Conservation (phyloP, 2,797 vertebrate genomes). For the Sebastes hubbsi region DNA sequence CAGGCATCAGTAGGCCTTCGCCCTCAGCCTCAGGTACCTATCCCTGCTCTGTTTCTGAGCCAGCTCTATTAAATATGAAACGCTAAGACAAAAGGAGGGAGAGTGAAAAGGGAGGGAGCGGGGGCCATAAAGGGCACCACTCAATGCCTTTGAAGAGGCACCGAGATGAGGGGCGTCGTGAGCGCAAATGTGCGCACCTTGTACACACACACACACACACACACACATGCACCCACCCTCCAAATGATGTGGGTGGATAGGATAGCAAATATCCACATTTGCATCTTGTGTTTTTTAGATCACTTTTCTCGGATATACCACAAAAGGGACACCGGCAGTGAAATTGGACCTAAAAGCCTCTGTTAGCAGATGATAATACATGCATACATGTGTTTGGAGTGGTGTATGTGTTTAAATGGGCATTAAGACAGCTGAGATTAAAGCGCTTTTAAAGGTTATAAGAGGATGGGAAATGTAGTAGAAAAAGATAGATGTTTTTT, state of each 20-base stretch:
- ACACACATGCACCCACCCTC: slow-evolving; percentile 26
- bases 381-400: slow-evolving; percentile 46
- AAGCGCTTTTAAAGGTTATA: slow-evolving; percentile 57
- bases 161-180: slow-evolving; percentile 74
- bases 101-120: slow-evolving; percentile 73
- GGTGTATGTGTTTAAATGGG: slow-evolving; percentile 54
- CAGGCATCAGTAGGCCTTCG: slow-evolving; percentile 75
- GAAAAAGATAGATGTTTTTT: neutral
- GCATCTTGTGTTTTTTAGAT: slow-evolving; percentile 71
- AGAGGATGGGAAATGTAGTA: slow-evolving; percentile 10
- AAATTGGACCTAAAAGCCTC: slow-evolving; percentile 72
- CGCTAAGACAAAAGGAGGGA: slow-evolving; percentile 84
- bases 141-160: slow-evolving; percentile 83
- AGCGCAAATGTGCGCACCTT: slow-evolving; percentile 62
- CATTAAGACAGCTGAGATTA: slow-evolving; percentile 63
- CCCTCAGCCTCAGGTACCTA: slow-evolving; percentile 80
- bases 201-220: neutral
- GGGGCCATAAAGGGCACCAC: slow-evolving; percentile 75
- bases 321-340: slow-evolving; percentile 57
- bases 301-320: slow-evolving; percentile 58
- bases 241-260: slow-evolving; percentile 69
- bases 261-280: slow-evolving; percentile 67
- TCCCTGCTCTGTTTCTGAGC: slow-evolving; percentile 77
- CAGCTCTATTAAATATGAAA: slow-evolving; percentile 86
- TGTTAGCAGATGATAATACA: slow-evolving; percentile 48